Evolutionary conservation across 2,797 vertebrate species (phyloP).

Genomic region (Myioborus melanocephalus): DNA sequence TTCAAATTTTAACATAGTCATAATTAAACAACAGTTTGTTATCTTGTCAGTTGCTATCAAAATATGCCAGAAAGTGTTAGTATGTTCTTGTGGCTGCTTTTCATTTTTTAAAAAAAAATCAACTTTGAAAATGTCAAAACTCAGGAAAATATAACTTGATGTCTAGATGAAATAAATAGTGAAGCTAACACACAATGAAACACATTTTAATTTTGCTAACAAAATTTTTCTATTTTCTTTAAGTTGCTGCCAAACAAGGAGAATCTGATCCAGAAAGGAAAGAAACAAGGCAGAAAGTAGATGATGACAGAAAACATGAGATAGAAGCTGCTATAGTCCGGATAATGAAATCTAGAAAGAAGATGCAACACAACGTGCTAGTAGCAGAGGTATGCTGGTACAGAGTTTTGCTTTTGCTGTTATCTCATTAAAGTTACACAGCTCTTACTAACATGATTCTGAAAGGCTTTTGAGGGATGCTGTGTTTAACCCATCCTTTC

Average conservation of each 20-base stretch:
- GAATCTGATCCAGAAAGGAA: slow-evolving; percentile 96
- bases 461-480: background rate
- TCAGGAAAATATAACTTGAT: slow-evolving; percentile 16
- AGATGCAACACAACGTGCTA: slow-evolving; percentile 98
- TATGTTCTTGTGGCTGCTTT: slow-evolving; percentile 24
- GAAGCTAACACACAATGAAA: background rate
- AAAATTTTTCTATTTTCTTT: background rate
- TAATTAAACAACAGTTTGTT: slow-evolving; percentile 43
- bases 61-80: slow-evolving; percentile 34
- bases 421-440: background rate
- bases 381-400: slow-evolving; percentile 88
- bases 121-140: slow-evolving; percentile 23
- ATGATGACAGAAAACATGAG: slow-evolving; percentile 97
- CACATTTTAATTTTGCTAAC: background rate
- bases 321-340: slow-evolving; percentile 98
- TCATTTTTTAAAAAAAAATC: background rate
- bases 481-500: background rate
- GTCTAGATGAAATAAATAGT: slow-evolving; percentile 16
- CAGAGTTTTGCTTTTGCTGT: background rate
- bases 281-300: slow-evolving; percentile 97
- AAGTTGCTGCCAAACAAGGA: slow-evolving; percentile 98
- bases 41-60: slow-evolving; percentile 53
- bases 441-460: background rate
- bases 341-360: slow-evolving; percentile 99
- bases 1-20: background rate